phyloP scores from a whole-genome alignment of 2,113 vertebrate genomes.

The Platichthys flesus region DNA sequence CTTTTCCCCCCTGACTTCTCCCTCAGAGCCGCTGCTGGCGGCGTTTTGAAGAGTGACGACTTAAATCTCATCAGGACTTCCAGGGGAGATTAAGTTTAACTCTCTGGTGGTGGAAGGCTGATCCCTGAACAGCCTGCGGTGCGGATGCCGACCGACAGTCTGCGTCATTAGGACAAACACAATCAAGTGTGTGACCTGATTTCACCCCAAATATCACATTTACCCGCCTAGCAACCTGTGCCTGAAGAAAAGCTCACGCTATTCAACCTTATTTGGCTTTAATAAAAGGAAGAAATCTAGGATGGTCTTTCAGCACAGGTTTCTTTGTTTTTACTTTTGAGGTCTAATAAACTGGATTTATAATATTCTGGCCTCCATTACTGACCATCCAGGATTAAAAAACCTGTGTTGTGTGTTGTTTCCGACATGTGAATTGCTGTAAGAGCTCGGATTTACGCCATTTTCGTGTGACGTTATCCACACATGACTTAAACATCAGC shows the following conservation, averaged over 20 bases:
- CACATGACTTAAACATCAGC: conserved; percentile 25
- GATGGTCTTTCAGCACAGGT: not conserved
- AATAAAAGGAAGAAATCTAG: not conserved
- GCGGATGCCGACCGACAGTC: conserved; percentile 19
- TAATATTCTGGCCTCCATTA: conserved; percentile 2
- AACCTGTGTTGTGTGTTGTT: not conserved
- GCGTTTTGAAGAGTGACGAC: conserved; percentile 49
- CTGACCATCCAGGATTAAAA: conserved; percentile 12
- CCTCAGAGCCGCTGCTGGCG: conserved; percentile 26
- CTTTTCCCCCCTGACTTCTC: not conserved
- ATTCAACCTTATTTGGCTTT: not conserved
- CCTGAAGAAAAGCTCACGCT: not conserved
- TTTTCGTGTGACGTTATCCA: conserved; percentile 1
- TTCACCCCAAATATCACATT: conserved; percentile 34
- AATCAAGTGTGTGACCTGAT: conserved; percentile 40
- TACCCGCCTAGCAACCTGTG: not conserved
- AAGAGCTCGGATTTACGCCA: conserved; percentile 9
- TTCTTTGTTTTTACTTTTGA: not conserved
- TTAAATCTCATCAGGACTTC: conserved; percentile 62
- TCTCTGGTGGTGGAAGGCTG: conserved; percentile 47
- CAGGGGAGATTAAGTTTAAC: conserved; percentile 60
- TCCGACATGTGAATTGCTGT: not conserved
- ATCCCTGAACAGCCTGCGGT: conserved; percentile 55
- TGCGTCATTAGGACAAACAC: conserved; percentile 56
- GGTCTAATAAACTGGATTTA: not conserved